Percentiles rank a stretch among this genome's conserved stretches.
These are phyloP conservation scores for Periophthalmodon schlosseri DNA, from an alignment of 2,113 vertebrate species.

Conservation along the genomic window DNA sequence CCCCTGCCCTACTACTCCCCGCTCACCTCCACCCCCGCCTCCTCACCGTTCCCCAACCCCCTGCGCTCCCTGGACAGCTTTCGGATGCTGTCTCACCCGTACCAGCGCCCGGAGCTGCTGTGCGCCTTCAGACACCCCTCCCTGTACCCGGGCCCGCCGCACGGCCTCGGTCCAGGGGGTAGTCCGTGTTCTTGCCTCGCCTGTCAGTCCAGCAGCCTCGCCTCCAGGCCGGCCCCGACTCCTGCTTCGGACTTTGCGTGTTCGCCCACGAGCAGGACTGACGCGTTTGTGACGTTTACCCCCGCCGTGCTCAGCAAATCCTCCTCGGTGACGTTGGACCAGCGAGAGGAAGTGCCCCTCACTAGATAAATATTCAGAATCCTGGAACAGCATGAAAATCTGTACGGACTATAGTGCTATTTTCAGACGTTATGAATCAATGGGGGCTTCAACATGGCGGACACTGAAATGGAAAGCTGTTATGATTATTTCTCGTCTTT, in stretches of 20 bases:
- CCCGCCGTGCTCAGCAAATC: constrained; percentile 96
- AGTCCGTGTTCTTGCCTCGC: constrained; percentile 91
- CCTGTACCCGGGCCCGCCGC: constrained; percentile 86
- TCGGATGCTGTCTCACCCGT: constrained; percentile 92
- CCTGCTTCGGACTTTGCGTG: constrained; percentile 91
- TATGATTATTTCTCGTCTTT: constrained; percentile 50
- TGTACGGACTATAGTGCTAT: not conserved
- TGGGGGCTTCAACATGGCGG: constrained; percentile 30
- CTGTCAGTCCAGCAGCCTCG: constrained; percentile 85
- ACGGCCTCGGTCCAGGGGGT: constrained; percentile 87
- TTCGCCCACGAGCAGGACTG: constrained; percentile 91
- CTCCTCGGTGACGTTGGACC: constrained; percentile 89
- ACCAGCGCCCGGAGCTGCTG: constrained; percentile 94
- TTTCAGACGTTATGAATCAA: not conserved
- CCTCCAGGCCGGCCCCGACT: constrained; percentile 74
- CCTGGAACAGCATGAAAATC: constrained; percentile 54
- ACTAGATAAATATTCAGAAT: constrained; percentile 86
- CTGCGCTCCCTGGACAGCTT: constrained; percentile 95
- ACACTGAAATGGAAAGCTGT: constrained; percentile 56
- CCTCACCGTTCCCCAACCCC: constrained; percentile 85
- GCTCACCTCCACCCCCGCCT: constrained; percentile 82
- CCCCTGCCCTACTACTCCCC: constrained; percentile 96
- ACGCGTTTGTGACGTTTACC: constrained; percentile 94
- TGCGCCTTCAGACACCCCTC: constrained; percentile 96
- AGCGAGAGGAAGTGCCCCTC: constrained; percentile 96